Conservation (phyloP, 2,797 vertebrate genomes). For the Rhadinocentrus ornatus region DNA sequence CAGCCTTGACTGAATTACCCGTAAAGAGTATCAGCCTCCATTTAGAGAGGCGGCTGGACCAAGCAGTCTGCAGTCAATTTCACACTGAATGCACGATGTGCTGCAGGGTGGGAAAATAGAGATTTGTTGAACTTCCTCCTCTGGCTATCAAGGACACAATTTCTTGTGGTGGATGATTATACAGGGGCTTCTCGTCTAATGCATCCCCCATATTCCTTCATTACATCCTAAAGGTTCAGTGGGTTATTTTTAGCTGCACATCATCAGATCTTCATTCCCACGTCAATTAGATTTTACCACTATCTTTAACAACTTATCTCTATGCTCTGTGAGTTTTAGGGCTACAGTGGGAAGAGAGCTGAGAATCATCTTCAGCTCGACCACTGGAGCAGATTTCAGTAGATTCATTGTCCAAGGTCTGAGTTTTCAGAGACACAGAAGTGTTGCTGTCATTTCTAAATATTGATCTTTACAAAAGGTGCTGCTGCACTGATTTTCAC, state of each 20-base stretch:
- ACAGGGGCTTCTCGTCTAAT: constrained; percentile 1
- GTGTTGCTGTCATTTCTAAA: too few relatives aligned
- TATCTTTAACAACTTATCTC: not conserved
- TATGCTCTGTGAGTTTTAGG: not conserved
- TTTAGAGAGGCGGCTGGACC: constrained; percentile 21
- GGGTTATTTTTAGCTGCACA: constrained; percentile 3
- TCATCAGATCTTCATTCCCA: constrained; percentile 7
- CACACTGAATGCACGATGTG: constrained; percentile 55
- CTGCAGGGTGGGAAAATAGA: constrained; percentile 18
- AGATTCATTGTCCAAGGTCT: not conserved
- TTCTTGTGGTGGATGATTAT: constrained; percentile 6
- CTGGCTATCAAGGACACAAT: constrained; percentile 3
- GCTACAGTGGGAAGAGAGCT: not conserved
- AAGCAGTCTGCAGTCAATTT: constrained; percentile 60
- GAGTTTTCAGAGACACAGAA: not conserved
- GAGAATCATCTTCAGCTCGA: not conserved
- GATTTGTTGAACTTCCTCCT: constrained; percentile 19
- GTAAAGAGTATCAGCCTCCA: constrained; percentile 14
- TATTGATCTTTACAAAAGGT: too few relatives aligned
- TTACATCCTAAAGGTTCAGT: constrained; percentile 11
- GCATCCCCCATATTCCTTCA: constrained; percentile 14
- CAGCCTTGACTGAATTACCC: constrained; percentile 39
- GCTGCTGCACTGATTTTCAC: too few relatives aligned
- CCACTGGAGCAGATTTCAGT: not conserved
- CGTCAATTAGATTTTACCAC: not conserved